A percentile compares a stretch with the other conserved stretches of the same genome.
Evolutionary conservation across 2,888 invertebrate species (phyloP).

Genomic region (Cataglyphis cursor): DNA sequence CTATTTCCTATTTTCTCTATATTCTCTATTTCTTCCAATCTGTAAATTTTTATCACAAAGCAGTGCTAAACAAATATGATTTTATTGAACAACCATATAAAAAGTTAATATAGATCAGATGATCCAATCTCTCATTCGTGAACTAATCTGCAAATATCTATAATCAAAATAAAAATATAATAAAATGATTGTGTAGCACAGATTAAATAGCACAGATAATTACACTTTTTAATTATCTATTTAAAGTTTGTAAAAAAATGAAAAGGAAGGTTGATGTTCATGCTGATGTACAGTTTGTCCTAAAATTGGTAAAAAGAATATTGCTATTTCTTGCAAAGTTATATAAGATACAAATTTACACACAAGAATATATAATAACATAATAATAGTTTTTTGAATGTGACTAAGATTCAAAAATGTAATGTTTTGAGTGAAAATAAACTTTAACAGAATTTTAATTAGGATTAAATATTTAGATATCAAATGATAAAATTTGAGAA

Average conservation of each 20-base stretch:
- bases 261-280: background rate
- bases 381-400: background rate
- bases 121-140: conserved; percentile 1
- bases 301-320: conserved; percentile 12
- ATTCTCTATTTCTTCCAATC: conserved; percentile 4
- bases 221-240: background rate
- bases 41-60: conserved; percentile 38
- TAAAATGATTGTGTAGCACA: conserved; percentile 26
- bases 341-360: background rate
- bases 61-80: conserved; percentile 8
- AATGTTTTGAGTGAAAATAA: background rate
- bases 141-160: background rate
- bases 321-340: conserved; percentile 6
- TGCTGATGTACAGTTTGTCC: background rate
- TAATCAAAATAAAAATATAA: conserved; percentile 18
- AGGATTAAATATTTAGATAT: background rate
- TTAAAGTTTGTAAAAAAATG: background rate
- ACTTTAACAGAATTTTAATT: background rate
- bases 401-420: background rate
- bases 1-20: conserved; percentile 20
- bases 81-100: conserved; percentile 12
- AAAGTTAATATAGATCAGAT: conserved; percentile 1
- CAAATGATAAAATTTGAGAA: background rate
- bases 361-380: background rate
- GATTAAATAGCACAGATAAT: conserved; percentile 4